Base-by-base conservation (phyloP, 2,797 vertebrate species). In the Enteromius mattozi region DNA sequence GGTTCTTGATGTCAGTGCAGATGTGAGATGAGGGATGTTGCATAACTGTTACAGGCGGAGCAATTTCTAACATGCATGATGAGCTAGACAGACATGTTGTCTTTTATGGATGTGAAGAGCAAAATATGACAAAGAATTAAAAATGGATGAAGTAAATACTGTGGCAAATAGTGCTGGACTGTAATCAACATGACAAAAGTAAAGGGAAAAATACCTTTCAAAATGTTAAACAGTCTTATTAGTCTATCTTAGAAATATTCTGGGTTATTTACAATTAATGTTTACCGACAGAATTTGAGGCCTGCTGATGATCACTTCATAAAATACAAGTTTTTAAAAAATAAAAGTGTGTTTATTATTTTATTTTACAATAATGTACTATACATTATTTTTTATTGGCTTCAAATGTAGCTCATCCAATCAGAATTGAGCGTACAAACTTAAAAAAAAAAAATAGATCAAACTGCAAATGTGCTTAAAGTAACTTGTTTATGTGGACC, bases 21-120 rank as follows among this genome's bases (percentile, higher is more conserved):
- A 77, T 66, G 72, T 40, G n/a, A 66, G 72, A 51, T 70, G 49
- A 68, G 71, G 59, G 78, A 54, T 70, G 54, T 24, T 59, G 45
- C 24, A 40, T 56, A 71, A 68, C 54, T 74, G 74, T 84, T 82
- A 69, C 68, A 71, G 69, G 17, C 47, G 1, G 37, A 49, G 16
- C 49, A 37, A 68, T 66, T 45, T 42, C 77, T 33, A 40, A 71
- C 75, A 66, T 66, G n/a, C 35, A 69, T 63, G 68, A 68, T 42
- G 30, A 40, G 61, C 54, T 79, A 45, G 27, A 78, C 56, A 84
- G 61, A 80, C 54, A 75, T 4, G 10, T 59, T 42, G 63, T 81
- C 66, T 79, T 79, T 87, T 86, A 89, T 70, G 78, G 16, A 3
- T 79, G 87, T 87, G 59, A 59, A 40, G 21, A 76, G 70, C 77